These are phyloP conservation scores for Bombyx huttoni DNA, from an alignment of 2,888 invertebrate species.

Conservation along the genomic window DNA sequence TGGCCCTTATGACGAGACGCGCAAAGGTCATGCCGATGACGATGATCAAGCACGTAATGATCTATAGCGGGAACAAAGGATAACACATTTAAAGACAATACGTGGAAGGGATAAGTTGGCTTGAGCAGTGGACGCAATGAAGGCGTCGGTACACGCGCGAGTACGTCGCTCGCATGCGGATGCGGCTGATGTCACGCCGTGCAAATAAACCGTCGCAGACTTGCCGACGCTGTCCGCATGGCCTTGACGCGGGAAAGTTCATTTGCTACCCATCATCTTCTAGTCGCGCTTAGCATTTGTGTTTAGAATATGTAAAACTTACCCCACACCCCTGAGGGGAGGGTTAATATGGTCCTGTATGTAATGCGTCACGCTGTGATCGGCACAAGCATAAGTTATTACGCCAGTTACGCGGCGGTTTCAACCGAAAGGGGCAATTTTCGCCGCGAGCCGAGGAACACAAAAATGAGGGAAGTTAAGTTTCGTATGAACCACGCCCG, in stretches of 20 bases:
- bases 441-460: conserved; percentile 41
- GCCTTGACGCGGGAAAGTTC: conserved; percentile 31
- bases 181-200: conserved; percentile 46
- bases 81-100: conserved; percentile 61
- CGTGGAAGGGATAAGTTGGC: conserved; percentile 55
- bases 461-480: conserved; percentile 42
- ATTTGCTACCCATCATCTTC: not conserved
- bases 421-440: conserved; percentile 50
- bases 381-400: conserved; percentile 40
- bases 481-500: conserved; percentile 51
- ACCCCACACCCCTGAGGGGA: not conserved
- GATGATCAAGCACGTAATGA: conserved; percentile 54
- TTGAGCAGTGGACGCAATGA: conserved; percentile 34
- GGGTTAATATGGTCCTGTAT: not conserved
- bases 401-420: conserved; percentile 45
- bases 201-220: conserved; percentile 53
- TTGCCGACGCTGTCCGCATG: conserved; percentile 49
- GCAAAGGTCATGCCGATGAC: conserved; percentile 35
- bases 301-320: not conserved
- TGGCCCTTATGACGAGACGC: conserved; percentile 39
- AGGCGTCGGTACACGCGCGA: conserved; percentile 39
- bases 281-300: not conserved
- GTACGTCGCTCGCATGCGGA: conserved; percentile 49
- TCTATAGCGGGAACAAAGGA: conserved; percentile 53
- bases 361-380: conserved; percentile 55